Percentiles rank a stretch among this genome's conserved stretches.
phyloP scores from a whole-genome alignment of 1,140 invertebrate genomes.

The Drosophila miranda region DNA sequence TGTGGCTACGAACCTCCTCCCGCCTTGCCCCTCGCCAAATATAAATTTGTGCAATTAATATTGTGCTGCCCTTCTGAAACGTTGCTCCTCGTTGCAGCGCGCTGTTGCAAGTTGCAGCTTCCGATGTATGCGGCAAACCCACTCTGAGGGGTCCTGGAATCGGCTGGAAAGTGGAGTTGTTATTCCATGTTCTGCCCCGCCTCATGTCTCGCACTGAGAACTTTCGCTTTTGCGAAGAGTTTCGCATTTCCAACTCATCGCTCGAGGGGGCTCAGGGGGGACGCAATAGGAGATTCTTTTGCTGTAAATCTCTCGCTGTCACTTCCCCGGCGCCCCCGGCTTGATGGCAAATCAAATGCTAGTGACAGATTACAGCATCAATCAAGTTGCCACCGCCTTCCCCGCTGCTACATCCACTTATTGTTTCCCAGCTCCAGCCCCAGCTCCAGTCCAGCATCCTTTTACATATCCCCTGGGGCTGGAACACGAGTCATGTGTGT shows the following conservation, averaged over 20 bases:
- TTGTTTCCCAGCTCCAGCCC: conserved; percentile 10
- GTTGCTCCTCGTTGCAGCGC: too few species aligned
- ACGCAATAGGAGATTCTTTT: conserved; percentile 8
- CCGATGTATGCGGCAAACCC: not conserved
- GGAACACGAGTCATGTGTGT: conserved; percentile 46
- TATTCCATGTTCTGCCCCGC: not conserved
- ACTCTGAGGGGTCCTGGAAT: not conserved
- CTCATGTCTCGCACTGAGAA: not conserved
- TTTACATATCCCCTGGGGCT: conserved; percentile 61
- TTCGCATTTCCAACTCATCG: conserved; percentile 37
- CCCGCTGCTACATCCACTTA: too few species aligned
- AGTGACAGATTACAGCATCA: conserved; percentile 76
- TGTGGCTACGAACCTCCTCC: conserved; percentile 3
- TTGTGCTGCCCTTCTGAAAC: not conserved
- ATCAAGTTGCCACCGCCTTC: conserved; percentile 60
- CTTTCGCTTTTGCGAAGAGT: conserved; percentile 38
- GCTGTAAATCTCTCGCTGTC: conserved; percentile 37
- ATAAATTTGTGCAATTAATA: conserved; percentile 59
- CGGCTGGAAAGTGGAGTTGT: conserved; percentile 7
- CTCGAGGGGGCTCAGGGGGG: not conserved
- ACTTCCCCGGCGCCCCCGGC: not conserved
- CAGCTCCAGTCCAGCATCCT: conserved; percentile 41
- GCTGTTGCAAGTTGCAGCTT: not conserved
- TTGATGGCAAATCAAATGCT: conserved; percentile 69
- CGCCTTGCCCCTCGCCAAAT: not conserved